Evolutionary conservation across 2,113 vertebrate species (phyloP).

Genomic region (Dascyllus trimaculatus): DNA sequence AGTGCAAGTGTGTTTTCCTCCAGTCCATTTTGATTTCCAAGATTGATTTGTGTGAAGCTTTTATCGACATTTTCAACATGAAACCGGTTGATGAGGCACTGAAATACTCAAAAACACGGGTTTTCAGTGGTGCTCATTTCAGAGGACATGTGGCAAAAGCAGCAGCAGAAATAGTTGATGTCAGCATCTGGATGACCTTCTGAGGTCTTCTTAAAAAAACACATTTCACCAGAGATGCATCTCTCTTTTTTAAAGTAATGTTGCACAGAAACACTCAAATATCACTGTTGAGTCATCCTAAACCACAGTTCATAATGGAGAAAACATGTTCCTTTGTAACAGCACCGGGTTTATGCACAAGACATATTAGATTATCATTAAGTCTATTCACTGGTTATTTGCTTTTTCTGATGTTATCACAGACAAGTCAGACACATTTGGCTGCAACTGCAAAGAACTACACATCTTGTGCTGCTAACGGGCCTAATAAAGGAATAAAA

Average conservation of each 20-base stretch:
- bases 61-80: neutral
- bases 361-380: conserved; percentile 24
- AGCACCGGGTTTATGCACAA: conserved; percentile 11
- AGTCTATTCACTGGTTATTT: conserved; percentile 13
- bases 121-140: neutral
- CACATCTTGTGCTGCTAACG: neutral
- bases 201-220: neutral
- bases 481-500: neutral
- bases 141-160: neutral
- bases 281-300: conserved; percentile 33
- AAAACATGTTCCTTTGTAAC: conserved; percentile 24
- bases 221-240: neutral
- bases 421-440: conserved; percentile 23
- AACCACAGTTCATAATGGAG: conserved; percentile 34
- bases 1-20: neutral
- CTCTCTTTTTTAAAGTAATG: neutral
- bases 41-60: neutral
- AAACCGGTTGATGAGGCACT: neutral
- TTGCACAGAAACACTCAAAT: conserved; percentile 32
- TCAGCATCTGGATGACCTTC: conserved; percentile 26
- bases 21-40: neutral
- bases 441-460: neutral
- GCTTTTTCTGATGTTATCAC: conserved; percentile 19
- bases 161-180: neutral
- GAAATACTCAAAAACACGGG: no score